Conservation (phyloP, 2,113 vertebrate genomes). For the Gambusia affinis region DNA sequence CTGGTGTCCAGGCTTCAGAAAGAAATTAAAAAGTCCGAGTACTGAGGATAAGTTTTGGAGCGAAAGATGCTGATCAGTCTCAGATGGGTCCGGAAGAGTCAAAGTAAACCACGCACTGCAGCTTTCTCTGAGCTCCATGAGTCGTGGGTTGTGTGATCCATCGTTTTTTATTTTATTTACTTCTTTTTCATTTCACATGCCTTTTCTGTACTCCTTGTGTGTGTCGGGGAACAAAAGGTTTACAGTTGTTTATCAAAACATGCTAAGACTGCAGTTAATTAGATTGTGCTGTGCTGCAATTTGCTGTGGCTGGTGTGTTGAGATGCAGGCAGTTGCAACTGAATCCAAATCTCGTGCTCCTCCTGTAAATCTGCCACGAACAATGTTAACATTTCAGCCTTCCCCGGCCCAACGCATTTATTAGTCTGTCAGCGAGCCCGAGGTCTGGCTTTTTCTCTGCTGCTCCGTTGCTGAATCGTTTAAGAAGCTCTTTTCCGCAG, state of each 20-base stretch:
- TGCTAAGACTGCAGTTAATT: neutral
- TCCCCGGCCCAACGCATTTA: conserved; percentile 41
- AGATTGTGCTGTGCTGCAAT: neutral
- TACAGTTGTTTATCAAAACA: neutral
- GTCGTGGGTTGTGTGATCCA: neutral
- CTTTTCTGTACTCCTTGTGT: neutral
- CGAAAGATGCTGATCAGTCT: conserved; percentile 24
- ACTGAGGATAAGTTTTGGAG: conserved; percentile 25
- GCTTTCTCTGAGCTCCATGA: neutral
- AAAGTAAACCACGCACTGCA: conserved; percentile 2
- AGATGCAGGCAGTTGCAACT: conserved; percentile 6
- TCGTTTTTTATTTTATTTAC: neutral
- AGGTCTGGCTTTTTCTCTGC: conserved; percentile 3
- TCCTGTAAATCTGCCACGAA: conserved; percentile 47
- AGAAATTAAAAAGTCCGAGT: conserved; percentile 25
- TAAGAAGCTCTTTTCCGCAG: conserved; percentile 20
- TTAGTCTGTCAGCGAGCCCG: conserved; percentile 57
- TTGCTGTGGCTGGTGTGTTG: conserved; percentile 7
- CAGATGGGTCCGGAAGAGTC: conserved; percentile 41
- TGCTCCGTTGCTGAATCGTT: conserved; percentile 25
- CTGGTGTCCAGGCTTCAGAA: conserved; percentile 15
- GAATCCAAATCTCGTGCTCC: conserved; percentile 28
- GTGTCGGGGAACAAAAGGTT: neutral
- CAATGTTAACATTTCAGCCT: conserved; percentile 45
- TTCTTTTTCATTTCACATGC: neutral